phyloP scores from a whole-genome alignment of 2,113 vertebrate species.

The Gnathonemus longibarbis region DNA sequence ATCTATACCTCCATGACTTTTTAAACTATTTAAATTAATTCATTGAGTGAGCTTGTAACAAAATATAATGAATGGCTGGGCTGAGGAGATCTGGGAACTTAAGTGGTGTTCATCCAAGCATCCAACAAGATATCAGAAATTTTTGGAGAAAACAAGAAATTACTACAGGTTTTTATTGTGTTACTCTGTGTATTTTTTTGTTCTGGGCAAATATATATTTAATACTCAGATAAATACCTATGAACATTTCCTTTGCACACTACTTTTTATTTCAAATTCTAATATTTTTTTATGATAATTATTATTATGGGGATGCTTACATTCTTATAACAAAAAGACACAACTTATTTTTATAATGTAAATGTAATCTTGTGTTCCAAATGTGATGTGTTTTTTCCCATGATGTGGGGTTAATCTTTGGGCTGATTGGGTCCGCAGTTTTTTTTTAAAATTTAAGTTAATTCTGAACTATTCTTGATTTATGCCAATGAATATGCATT shows the following conservation, averaged over 20 bases:
- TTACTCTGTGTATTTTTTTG: not conserved
- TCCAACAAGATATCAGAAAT: too few species aligned
- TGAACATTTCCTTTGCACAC: too few species aligned
- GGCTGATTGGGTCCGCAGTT: not conserved
- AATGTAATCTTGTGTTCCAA: not conserved
- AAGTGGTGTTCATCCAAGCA: too few species aligned
- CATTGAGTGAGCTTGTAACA: too few species aligned
- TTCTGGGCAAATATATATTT: too few species aligned
- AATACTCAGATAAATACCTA: too few species aligned
- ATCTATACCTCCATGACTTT: not conserved
- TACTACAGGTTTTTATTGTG: too few species aligned
- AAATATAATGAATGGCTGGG: too few species aligned
- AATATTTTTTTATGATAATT: not conserved
- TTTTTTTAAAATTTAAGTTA: not conserved
- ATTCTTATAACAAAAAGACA: not conserved
- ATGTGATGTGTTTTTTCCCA: not conserved
- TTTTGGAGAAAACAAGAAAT: too few species aligned
- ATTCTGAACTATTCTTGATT: too few species aligned
- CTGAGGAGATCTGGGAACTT: too few species aligned
- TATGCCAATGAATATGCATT: too few species aligned
- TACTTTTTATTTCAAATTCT: not conserved
- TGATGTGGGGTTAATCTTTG: not conserved
- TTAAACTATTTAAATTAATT: not conserved
- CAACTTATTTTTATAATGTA: not conserved
- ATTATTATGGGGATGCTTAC: not conserved